Percentiles rank a stretch among this genome's conserved stretches.
These are phyloP conservation scores for Mythimna albipuncta DNA, from an alignment of 2,888 invertebrate species.

Conservation along the genomic window DNA sequence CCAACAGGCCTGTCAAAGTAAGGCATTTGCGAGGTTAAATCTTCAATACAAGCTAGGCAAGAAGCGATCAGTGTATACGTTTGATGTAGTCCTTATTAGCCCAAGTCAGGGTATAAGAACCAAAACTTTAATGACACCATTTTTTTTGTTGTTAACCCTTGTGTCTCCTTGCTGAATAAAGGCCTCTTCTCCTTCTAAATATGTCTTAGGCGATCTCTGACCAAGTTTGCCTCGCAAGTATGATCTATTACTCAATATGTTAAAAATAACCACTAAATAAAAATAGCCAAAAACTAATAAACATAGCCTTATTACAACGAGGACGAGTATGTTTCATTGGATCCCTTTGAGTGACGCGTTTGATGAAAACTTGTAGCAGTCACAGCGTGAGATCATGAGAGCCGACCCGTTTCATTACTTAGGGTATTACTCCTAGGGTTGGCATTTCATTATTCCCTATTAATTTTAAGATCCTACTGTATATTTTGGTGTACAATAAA, in stretches of 20 bases:
- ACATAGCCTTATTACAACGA: constrained; percentile 23
- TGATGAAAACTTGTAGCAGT: constrained; percentile 47
- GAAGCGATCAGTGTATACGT: neutral
- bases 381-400: constrained; percentile 77
- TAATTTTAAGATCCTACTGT: neutral
- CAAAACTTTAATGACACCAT: neutral
- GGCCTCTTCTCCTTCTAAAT: no score
- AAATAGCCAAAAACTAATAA: constrained; percentile 10
- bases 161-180: no score
- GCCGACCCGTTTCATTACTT: constrained; percentile 59
- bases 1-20: no score
- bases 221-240: no score
- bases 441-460: neutral
- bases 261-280: no score
- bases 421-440: constrained; percentile 39
- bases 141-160: no score
- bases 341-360: constrained; percentile 39
- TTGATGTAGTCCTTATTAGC: neutral
- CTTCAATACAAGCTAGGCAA: neutral
- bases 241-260: no score
- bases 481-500: neutral
- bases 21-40: no score
- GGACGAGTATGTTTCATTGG: constrained; percentile 35
- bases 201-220: no score
- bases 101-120: neutral